phyloP scores from a whole-genome alignment of 2,888 invertebrate genomes.

The Psylliodes chrysocephalus region DNA sequence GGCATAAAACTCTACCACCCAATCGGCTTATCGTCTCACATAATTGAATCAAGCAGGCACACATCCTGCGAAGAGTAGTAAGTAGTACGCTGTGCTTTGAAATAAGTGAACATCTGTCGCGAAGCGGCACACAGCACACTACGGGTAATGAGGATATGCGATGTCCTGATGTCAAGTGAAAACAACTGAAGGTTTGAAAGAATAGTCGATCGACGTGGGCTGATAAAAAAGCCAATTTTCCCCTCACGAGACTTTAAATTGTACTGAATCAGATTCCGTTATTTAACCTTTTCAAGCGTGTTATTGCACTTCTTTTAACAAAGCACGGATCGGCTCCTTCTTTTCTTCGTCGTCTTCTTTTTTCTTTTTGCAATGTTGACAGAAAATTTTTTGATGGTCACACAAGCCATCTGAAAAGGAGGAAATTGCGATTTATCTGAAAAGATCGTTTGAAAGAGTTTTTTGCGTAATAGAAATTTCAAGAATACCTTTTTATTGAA shows the following conservation, averaged over 20 bases:
- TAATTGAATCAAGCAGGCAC: constrained; percentile 1
- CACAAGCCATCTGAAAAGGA: background rate
- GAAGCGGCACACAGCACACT: background rate
- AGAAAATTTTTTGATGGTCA: constrained; percentile 20
- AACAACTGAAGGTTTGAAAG: constrained; percentile 32
- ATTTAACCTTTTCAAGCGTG: constrained; percentile 53
- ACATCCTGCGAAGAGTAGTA: background rate
- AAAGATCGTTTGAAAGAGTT: background rate
- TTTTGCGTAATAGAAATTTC: too few species aligned
- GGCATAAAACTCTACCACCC: background rate
- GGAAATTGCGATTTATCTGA: background rate
- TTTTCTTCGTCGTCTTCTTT: background rate
- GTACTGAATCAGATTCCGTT: constrained; percentile 47
- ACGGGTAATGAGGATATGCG: constrained; percentile 32
- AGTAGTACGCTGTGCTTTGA: constrained; percentile 11
- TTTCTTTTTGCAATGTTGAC: constrained; percentile 22
- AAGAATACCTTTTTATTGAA: too few species aligned
- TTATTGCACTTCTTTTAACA: constrained; percentile 49
- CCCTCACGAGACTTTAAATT: constrained; percentile 41
- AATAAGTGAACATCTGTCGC: constrained; percentile 23
- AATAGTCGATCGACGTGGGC: constrained; percentile 34
- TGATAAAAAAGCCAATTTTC: constrained; percentile 50
- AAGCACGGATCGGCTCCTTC: constrained; percentile 21
- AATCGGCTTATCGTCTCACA: background rate
- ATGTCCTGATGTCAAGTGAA: constrained; percentile 33